These are phyloP conservation scores for Virgularia gustaviana DNA, from an alignment of 92 coral and sea anemone species.

Conservation along the genomic window DNA sequence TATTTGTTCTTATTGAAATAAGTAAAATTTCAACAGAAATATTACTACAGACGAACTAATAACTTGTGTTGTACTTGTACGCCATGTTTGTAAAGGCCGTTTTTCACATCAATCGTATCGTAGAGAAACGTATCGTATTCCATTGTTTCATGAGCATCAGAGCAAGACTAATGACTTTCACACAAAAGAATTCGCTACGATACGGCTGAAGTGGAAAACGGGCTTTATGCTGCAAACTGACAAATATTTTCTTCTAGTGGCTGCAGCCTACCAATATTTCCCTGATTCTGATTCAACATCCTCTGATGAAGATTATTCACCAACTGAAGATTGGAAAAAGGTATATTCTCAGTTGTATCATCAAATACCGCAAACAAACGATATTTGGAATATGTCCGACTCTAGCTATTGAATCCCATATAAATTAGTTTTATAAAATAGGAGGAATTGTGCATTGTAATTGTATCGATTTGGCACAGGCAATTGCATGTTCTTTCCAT, in stretches of 20 bases:
- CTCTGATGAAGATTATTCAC: slow-evolving; percentile 90
- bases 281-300: slow-evolving; percentile 88
- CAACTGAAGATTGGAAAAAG: slow-evolving; percentile 98
- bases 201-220: too few relatives aligned
- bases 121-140: neutral
- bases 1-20: too few relatives aligned
- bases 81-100: too few relatives aligned
- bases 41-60: too few relatives aligned
- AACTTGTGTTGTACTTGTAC: too few relatives aligned
- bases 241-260: slow-evolving; percentile 59
- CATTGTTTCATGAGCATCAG: too few relatives aligned
- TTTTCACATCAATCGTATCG: too few relatives aligned
- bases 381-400: neutral
- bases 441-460: neutral
- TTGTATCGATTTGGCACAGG: neutral
- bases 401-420: neutral
- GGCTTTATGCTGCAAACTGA: too few relatives aligned
- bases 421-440: neutral
- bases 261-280: slow-evolving; percentile 92
- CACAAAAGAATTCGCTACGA: too few relatives aligned
- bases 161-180: too few relatives aligned
- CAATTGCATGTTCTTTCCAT: neutral
- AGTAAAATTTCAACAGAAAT: too few relatives aligned
- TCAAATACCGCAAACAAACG: neutral
- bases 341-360: slow-evolving; percentile 36